Evolutionary conservation across 2,888 invertebrate genomes (phyloP), one percentile per base, ranked within the genome.

Genomic region (Orthosia incerta): DNA sequence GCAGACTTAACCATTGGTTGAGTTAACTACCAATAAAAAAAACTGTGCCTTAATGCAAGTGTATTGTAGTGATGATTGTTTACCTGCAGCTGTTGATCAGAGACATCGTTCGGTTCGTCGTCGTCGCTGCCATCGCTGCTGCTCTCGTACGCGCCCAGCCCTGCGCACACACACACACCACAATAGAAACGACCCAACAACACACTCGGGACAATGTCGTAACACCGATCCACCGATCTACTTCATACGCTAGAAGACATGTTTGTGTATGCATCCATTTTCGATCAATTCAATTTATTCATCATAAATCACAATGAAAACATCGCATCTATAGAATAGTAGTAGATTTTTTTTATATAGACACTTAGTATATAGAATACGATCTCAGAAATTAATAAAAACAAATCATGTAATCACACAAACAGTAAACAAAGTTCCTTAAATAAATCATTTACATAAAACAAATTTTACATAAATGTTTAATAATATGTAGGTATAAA

Each of bases 101-200:
- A 97, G 3, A 97, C 94, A 73, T 97, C 93, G 18, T 92, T 91
- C 3, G 87, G 91, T 60, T 96, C 96, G 11, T 94, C 94, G 31
- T 96, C 97, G 13, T 91, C 94, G 81, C 97, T 97, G 83, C 97
- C 97, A 68, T 97, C 97, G 86, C 97, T 98, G 93, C 97, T 98
- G 93, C 98, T 98, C 90, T 97, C 98, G 94, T 98, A 98, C 86
- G 97, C 98, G 91, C 98, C 98, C 96, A 98, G 97, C 91, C 98
- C 98, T 98, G 97, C 93, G 94, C 93, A 94, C 87, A 91, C 87
- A 85, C 79, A 83, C 79, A 82, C 76, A 75, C 53, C 57, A 69
- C 80, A 75, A 86, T 76, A 84, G 70, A 53, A 84, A 59, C 39
- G 46, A 70, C 48, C 20, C 70, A 53, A 53, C 23, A 56, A n/a